These are phyloP conservation scores for Tenebrosternarchus preto DNA, from an alignment of 2,113 vertebrate species.

Conservation along the genomic window DNA sequence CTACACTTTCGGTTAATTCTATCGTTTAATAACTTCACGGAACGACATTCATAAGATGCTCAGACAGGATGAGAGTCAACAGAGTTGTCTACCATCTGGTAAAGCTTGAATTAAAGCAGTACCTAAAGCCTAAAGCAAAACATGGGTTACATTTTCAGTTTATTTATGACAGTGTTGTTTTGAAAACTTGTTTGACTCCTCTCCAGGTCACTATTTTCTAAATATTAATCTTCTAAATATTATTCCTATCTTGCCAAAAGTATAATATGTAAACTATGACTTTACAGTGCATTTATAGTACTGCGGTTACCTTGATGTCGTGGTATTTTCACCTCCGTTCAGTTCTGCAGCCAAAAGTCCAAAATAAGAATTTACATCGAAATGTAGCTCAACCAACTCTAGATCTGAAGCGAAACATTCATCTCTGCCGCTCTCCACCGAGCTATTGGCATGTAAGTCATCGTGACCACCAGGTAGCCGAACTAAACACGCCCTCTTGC, in stretches of 20 bases:
- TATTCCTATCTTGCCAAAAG: background rate
- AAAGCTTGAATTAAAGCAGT: too few relatives aligned
- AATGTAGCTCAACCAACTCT: background rate
- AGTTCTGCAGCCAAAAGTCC: background rate
- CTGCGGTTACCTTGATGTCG: background rate
- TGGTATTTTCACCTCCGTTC: background rate
- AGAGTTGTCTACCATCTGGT: too few relatives aligned
- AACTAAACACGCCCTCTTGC: slow-evolving; percentile 13
- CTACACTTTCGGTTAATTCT: background rate
- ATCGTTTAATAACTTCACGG: background rate
- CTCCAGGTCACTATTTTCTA: too few relatives aligned
- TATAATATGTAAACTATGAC: background rate
- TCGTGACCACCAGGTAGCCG: background rate
- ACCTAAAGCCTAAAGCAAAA: too few relatives aligned
- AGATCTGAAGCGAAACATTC: background rate
- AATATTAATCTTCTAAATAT: too few relatives aligned
- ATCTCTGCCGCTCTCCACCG: background rate
- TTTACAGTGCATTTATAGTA: background rate
- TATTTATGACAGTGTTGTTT: too few relatives aligned
- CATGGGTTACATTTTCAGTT: too few relatives aligned
- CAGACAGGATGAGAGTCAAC: too few relatives aligned
- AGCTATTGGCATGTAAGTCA: background rate
- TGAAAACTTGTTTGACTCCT: too few relatives aligned
- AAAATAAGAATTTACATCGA: background rate
- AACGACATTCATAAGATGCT: too few relatives aligned